Evolutionary conservation across 2,797 vertebrate genomes (phyloP).

Genomic region (Silurus aristotelis): DNA sequence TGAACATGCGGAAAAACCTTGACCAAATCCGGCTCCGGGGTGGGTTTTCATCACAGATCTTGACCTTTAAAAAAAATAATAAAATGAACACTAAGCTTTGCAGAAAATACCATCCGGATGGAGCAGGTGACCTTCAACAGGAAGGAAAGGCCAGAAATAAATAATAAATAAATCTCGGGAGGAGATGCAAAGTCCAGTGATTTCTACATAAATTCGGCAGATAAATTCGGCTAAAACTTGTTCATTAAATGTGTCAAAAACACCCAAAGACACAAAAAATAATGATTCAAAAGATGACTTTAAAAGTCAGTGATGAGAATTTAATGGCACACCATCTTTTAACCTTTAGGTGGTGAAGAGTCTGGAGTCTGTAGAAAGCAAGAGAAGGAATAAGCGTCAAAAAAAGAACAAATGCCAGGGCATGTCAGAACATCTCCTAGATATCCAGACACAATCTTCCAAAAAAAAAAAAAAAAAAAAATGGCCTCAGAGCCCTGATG

Average conservation of each 20-base stretch:
- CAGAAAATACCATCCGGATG: not conserved
- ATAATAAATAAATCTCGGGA: not conserved
- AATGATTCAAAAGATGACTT: not conserved
- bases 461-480: too few species aligned
- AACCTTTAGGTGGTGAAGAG: not conserved
- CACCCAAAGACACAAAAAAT: constrained; percentile 4
- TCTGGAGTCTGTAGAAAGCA: too few species aligned
- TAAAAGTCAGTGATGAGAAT: not conserved
- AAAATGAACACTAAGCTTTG: not conserved
- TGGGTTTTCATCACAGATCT: constrained; percentile 29
- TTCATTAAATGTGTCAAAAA: not conserved
- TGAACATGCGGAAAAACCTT: constrained; percentile 18
- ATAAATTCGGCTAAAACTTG: not conserved
- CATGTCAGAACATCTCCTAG: too few species aligned
- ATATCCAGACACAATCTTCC: too few species aligned
- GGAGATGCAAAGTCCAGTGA: not conserved
- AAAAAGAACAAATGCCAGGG: not conserved
- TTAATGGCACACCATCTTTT: not conserved
- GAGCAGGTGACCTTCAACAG: constrained; percentile 4
- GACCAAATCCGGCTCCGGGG: constrained; percentile 5
- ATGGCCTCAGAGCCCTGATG: too few species aligned
- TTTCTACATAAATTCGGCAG: not conserved
- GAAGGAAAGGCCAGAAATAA: not conserved
- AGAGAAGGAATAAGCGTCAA: not conserved
- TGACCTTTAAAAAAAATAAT: constrained; percentile 33